phyloP scores from a whole-genome alignment of 2,113 vertebrate genomes.

The Narcine bancroftii region DNA sequence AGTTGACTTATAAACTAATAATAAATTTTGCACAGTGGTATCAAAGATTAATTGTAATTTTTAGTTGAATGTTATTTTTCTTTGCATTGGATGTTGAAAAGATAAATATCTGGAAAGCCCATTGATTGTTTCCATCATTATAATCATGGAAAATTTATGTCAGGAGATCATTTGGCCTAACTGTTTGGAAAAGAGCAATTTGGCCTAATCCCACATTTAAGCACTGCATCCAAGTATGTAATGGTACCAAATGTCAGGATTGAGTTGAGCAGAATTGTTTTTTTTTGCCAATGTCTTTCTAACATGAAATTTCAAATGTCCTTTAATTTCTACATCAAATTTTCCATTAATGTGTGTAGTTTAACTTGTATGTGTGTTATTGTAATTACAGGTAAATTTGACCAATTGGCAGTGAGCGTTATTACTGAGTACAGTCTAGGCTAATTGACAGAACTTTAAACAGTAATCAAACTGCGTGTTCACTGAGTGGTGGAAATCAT shows the following conservation, averaged over 20 bases:
- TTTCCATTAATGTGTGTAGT: background rate
- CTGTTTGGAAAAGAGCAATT: too few species aligned
- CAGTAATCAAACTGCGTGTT: background rate
- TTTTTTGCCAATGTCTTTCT: background rate
- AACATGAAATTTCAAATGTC: background rate
- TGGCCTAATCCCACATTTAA: too few species aligned
- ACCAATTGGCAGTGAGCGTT: background rate
- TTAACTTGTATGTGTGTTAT: background rate
- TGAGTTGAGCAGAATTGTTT: background rate
- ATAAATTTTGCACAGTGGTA: background rate
- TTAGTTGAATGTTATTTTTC: background rate
- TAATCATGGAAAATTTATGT: too few species aligned
- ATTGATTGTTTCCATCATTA: too few species aligned
- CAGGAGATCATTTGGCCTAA: too few species aligned
- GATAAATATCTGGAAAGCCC: background rate
- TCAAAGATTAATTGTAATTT: background rate
- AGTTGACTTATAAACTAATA: background rate
- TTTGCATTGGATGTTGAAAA: background rate
- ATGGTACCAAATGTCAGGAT: background rate
- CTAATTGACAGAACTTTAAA: background rate
- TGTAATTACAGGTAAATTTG: slow-evolving; percentile 4
- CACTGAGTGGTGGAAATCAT: slow-evolving; percentile 42
- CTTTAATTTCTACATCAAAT: background rate
- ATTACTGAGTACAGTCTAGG: background rate
- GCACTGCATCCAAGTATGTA: too few species aligned